Evolutionary conservation across 2,113 vertebrate species (phyloP), one percentile per base, ranked within the genome.

Genomic region (Ceuthmochares aereus): DNA sequence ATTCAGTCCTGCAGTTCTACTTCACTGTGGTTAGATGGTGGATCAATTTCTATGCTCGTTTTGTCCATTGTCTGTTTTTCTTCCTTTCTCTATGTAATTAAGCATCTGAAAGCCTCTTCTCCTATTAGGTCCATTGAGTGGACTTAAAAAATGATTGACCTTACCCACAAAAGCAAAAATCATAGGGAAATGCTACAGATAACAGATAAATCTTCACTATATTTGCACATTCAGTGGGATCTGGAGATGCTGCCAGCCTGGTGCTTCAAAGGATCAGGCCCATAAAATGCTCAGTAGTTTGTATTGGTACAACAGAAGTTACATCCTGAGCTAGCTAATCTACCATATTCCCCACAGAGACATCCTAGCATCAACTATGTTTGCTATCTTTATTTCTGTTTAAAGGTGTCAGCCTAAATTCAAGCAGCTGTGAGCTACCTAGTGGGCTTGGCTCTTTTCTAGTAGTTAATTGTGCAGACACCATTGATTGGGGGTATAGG

Each of bases 321-420:
- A 20, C 34, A 89, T 62, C 21, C 62, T 86, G 84, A 82, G 90
- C 30, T 84, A 90, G 43, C 29, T 93, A 92, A 93, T 90, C 87
- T 91, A 63, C 60, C 2, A 0, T 82, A 74, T 93, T 96, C 88
- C 95, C 86, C 89, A 90, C 27, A 83, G 89, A 97, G 79, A 86
- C 34, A 89, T 86, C 49, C 77, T 69, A 62, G 56, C 83, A 90
- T 91, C 87, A 84, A 45, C 47, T 70, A 47, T 0, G 2, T 80
- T 80, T 84, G 90, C 55, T 87, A 69, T 87, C 89, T 87, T 87
- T 96, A 85, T 96, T 95, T 85, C 89, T 95, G 88, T 95, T 91
- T 96, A 86, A 92, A 97, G 95, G 93, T 96, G 93, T 87, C 83
- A 96, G 93, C 96, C 83, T 96, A 95, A 95, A 87, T 90, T 91